Evolutionary conservation across 2,888 invertebrate genomes (phyloP), one percentile per base, ranked within the genome.

Genomic region (Beris chalybata): DNA sequence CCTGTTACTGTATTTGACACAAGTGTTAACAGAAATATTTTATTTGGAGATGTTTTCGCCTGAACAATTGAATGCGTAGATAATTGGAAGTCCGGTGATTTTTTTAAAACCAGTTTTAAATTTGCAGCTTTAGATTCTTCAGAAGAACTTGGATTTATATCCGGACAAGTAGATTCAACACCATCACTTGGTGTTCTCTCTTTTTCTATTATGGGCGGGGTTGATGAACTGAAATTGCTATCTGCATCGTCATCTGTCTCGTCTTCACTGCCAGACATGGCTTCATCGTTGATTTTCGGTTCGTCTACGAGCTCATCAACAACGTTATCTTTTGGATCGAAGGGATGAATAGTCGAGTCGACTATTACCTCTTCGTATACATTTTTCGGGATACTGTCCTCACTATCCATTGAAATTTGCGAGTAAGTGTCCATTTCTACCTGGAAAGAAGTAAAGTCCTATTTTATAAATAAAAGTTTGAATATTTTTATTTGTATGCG

Each of bases 51-150:
- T 22, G 57, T 30, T 57, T 68, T 68, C 3, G 61, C 43, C 31
- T 65, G 65, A 30, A 64, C 32, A n/a, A 55, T 2, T 50, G 64
- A 54, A 15, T 64, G 59, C 31, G 52, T 57, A 15, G 64, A 45
- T 6, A 64, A 22, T 45, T 69, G 56, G 38, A 45, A 65, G 11
- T 59, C 47, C 4, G 64, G 61, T 13, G 69, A 61, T 44, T 67
- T 67, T 65, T 67, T 69, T 11, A 69, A 29, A 13, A 69, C 67
- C 29, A 69, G 45, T 54, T 69, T 69, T 13, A 69, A 56, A 57
- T 67, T 67, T 31, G 67, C 11, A 6, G 13, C 12, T 29, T 64
- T 64, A 2, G 32, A n/a, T 54, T 48, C 64, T 38, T 61, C 61
- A 43, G 65, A 5, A 4, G 38, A 44, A 48, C 4, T 47, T 48